Evolutionary conservation across 1,140 invertebrate genomes (phyloP).

Genomic region (Zaprionus gabonicus): DNA sequence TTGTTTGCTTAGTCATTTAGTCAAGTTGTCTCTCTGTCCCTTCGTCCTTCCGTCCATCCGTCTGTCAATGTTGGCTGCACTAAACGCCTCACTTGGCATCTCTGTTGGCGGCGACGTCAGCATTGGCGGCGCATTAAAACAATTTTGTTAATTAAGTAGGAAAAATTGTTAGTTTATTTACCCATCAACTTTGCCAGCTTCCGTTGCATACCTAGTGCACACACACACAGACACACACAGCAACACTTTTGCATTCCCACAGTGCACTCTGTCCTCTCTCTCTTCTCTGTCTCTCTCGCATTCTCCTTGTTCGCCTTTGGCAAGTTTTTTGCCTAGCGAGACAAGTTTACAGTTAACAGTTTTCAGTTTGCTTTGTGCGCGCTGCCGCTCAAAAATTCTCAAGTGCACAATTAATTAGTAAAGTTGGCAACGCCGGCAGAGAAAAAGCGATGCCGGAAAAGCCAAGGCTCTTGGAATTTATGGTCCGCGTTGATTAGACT

Average conservation of each 20-base stretch:
- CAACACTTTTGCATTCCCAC: slow-evolving; percentile 13
- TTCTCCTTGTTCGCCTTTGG: slow-evolving; percentile 25
- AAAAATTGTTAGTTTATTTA: slow-evolving; percentile 83
- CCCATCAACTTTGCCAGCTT: slow-evolving; percentile 75
- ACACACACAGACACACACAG: slow-evolving; percentile 23
- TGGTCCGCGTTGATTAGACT: slow-evolving; percentile 63
- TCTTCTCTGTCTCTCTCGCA: background rate
- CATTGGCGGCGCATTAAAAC: slow-evolving; percentile 69
- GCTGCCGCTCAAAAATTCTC: slow-evolving; percentile 70
- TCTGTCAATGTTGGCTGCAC: slow-evolving; percentile 67
- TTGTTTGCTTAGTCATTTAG: slow-evolving; percentile 77
- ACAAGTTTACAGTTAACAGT: slow-evolving; percentile 61
- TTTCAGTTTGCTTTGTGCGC: slow-evolving; percentile 65
- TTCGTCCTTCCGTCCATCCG: slow-evolving; percentile 32
- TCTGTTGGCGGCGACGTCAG: slow-evolving; percentile 15
- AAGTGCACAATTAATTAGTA: slow-evolving; percentile 83
- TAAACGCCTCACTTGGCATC: slow-evolving; percentile 66
- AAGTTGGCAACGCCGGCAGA: slow-evolving; percentile 51
- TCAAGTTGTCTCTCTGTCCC: slow-evolving; percentile 36
- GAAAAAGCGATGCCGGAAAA: slow-evolving; percentile 8
- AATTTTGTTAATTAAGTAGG: slow-evolving; percentile 83
- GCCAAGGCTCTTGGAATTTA: slow-evolving; percentile 59
- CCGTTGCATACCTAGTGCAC: slow-evolving; percentile 30
- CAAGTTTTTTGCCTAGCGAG: slow-evolving; percentile 58
- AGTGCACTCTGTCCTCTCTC: slow-evolving; percentile 1